Evolutionary conservation across 2,797 vertebrate genomes (phyloP).

Genomic region (Cercopithecus neglectus): DNA sequence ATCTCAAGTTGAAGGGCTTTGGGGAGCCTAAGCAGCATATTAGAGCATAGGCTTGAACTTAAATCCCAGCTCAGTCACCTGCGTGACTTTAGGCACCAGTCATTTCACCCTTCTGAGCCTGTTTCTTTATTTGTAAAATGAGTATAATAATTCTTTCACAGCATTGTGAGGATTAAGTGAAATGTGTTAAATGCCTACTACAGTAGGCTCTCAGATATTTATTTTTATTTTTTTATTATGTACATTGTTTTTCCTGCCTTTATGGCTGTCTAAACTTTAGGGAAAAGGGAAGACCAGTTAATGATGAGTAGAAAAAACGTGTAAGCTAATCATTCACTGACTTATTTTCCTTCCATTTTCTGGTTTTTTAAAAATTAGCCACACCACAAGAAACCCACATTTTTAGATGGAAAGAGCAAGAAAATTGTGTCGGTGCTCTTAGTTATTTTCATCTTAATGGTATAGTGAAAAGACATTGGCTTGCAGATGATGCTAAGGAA

Average conservation of each 20-base stretch:
- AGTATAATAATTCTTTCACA: background rate
- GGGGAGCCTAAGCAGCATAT: background rate
- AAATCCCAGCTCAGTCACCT: background rate
- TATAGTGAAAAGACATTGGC: slow-evolving; percentile 11
- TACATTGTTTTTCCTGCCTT: slow-evolving; percentile 23
- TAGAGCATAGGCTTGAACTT: background rate
- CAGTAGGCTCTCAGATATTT: slow-evolving; percentile 51
- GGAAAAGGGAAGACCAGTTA: background rate
- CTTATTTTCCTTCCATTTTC: slow-evolving; percentile 35
- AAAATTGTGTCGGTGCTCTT: background rate
- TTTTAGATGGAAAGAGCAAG: slow-evolving; percentile 43
- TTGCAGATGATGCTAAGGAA: background rate
- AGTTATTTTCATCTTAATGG: slow-evolving; percentile 35
- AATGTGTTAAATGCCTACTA: slow-evolving; percentile 50
- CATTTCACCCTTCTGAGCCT: slow-evolving; percentile 24
- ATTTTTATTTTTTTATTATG: slow-evolving; percentile 51
- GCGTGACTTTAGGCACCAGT: background rate
- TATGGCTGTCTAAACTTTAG: slow-evolving; percentile 48
- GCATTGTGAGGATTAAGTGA: slow-evolving; percentile 17
- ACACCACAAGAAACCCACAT: background rate
- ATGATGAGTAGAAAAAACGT: background rate
- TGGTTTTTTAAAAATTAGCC: background rate
- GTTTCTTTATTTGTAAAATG: slow-evolving; percentile 21
- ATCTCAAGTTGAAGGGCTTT: background rate
- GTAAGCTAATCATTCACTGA: slow-evolving; percentile 31